phyloP scores from a whole-genome alignment of 2,797 vertebrate genomes.

The Naso thynnoides region DNA sequence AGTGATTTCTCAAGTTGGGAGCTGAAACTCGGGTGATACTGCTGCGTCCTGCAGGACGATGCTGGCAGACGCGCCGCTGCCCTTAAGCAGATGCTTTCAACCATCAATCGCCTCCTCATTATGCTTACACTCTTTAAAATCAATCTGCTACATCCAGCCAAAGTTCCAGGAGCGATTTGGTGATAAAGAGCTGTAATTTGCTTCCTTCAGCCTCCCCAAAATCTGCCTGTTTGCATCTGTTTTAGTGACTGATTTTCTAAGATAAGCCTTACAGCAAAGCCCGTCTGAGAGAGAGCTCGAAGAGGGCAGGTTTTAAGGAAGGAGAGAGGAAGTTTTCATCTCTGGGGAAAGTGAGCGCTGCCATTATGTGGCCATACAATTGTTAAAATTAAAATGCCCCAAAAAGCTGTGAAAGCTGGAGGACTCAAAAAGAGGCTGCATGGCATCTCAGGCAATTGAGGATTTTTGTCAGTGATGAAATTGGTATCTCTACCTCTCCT shows the following conservation, averaged over 20 bases:
- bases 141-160: conserved; percentile 40
- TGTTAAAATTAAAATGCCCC: conserved; percentile 13
- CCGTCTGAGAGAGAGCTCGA: neutral
- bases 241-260: conserved; percentile 23
- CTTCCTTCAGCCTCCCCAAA: neutral
- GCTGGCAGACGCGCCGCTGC: conserved; percentile 41
- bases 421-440: conserved; percentile 21
- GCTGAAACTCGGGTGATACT: conserved; percentile 8
- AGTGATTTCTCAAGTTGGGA: conserved; percentile 21
- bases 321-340: conserved; percentile 1
- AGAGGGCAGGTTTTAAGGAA: conserved; percentile 4
- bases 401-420: conserved; percentile 7
- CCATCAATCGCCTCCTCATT: conserved; percentile 50
- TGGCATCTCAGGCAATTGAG: conserved; percentile 18
- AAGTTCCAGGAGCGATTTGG: conserved; percentile 41
- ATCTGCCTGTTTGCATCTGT: conserved; percentile 34
- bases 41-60: conserved; percentile 30
- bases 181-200: conserved; percentile 59
- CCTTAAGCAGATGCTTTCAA: conserved; percentile 53
- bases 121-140: conserved; percentile 35
- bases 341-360: neutral
- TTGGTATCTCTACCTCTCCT: conserved; percentile 17
- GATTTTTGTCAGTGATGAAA: conserved; percentile 14
- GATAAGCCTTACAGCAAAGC: conserved; percentile 28
- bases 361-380: neutral